Conservation (phyloP, 2,113 vertebrate species). For the Aepyceros melampus region DNA sequence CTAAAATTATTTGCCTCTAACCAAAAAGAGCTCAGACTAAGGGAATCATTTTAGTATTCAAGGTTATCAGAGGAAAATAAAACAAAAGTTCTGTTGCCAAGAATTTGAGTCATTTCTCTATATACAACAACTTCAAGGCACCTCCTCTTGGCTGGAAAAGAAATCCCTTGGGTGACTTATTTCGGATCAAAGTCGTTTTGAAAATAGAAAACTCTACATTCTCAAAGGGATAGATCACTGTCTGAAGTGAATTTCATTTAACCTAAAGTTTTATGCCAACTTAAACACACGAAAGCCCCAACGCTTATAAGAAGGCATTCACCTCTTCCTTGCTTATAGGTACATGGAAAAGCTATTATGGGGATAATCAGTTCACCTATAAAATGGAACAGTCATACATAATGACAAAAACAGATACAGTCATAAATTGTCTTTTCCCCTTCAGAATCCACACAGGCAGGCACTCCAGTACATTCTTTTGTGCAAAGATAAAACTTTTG, state of each 20-base stretch:
- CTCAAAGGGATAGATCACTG: constrained; percentile 79
- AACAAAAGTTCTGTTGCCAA: constrained; percentile 65
- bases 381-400: constrained; percentile 79
- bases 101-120: constrained; percentile 71
- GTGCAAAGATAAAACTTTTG: constrained; percentile 66
- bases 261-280: constrained; percentile 81
- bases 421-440: constrained; percentile 64
- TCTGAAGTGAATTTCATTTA: constrained; percentile 82
- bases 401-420: constrained; percentile 84
- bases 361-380: constrained; percentile 81
- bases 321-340: constrained; percentile 74
- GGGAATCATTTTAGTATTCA: constrained; percentile 60
- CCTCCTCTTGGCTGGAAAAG: constrained; percentile 73
- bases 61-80: constrained; percentile 52
- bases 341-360: constrained; percentile 88
- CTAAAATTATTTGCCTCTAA: constrained; percentile 47
- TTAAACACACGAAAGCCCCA: constrained; percentile 80
- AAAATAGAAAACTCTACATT: constrained; percentile 76
- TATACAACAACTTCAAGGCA: constrained; percentile 71
- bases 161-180: constrained; percentile 79
- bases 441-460: constrained; percentile 58
- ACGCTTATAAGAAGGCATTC: constrained; percentile 77
- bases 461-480: constrained; percentile 51
- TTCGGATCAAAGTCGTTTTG: constrained; percentile 83
- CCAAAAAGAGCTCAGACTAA: constrained; percentile 36